Conservation (phyloP, 2,888 invertebrate genomes). For the Anaspis maculata region DNA sequence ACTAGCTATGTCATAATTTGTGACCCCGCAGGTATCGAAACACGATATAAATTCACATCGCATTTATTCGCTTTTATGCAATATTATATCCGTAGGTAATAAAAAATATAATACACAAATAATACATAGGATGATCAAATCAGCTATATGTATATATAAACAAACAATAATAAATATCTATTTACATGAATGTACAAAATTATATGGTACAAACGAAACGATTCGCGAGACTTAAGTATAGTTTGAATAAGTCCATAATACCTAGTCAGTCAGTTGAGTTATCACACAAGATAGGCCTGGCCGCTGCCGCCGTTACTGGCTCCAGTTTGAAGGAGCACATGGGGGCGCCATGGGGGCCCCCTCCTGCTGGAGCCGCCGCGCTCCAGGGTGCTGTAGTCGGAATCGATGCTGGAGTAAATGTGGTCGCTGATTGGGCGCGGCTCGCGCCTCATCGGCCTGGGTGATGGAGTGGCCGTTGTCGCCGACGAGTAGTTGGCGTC, state of each 20-base stretch:
- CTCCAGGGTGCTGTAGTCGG: conserved; percentile 78
- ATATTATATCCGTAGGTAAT: conserved; percentile 39
- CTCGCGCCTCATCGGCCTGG: conserved; percentile 45
- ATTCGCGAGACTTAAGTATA: conserved; percentile 17
- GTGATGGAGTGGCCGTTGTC: conserved; percentile 58
- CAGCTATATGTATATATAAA: conserved; percentile 43
- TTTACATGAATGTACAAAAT: conserved; percentile 28
- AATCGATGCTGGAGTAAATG: conserved; percentile 85
- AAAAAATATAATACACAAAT: conserved; percentile 45
- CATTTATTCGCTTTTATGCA: conserved; percentile 36
- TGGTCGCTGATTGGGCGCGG: conserved; percentile 78
- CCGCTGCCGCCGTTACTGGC: conserved; percentile 46
- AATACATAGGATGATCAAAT: conserved; percentile 42
- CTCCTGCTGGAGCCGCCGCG: conserved; percentile 49
- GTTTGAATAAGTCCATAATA: no score
- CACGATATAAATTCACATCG: no score
- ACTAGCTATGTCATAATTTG: no score
- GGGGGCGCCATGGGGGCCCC: conserved; percentile 50
- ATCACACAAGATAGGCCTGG: conserved; percentile 67
- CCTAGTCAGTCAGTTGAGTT: conserved; percentile 42
- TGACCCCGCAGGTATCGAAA: no score
- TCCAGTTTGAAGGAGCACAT: conserved; percentile 38
- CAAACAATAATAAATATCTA: conserved; percentile 41
- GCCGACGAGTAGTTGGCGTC: conserved; percentile 58
- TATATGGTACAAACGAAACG: conserved; percentile 1